Evolutionary conservation across 2,797 vertebrate genomes (phyloP).

Genomic region (Micrastur ruficollis): DNA sequence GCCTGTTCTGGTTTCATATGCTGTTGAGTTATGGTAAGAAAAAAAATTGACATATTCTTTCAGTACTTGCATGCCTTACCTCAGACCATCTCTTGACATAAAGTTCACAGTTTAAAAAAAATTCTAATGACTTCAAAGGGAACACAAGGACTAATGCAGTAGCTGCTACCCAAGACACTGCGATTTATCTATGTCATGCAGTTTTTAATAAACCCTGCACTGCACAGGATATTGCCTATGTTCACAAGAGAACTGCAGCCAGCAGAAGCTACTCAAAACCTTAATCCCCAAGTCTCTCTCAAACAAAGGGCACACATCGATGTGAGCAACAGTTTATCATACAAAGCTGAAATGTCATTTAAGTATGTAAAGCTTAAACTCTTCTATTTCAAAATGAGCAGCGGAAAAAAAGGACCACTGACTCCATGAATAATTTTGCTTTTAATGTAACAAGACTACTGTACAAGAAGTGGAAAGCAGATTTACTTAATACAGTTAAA

Average conservation of each 20-base stretch:
- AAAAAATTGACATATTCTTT: not conserved
- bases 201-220: not conserved
- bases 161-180: not conserved
- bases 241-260: not conserved
- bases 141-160: fast-evolving
- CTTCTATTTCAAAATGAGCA: not conserved
- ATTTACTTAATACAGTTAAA: slow-evolving; percentile 53
- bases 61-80: not conserved
- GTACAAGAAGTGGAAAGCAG: slow-evolving; percentile 54
- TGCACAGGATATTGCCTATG: fast-evolving
- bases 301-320: not conserved
- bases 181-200: fast-evolving
- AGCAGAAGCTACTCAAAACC: not conserved
- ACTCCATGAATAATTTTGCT: slow-evolving; percentile 22
- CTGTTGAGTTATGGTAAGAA: not conserved
- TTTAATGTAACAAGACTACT: slow-evolving; percentile 69
- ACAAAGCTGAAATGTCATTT: not conserved
- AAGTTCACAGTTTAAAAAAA: not conserved
- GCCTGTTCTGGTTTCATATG: not conserved
- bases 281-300: not conserved
- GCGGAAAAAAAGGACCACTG: not conserved
- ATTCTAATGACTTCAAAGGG: not conserved
- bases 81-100: not conserved
- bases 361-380: not conserved
- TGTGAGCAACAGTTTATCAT: not conserved